Percentiles rank a stretch among this genome's conserved stretches.
Conservation (phyloP, 2,797 vertebrate genomes). For the Chiroxiphia lanceolata region DNA sequence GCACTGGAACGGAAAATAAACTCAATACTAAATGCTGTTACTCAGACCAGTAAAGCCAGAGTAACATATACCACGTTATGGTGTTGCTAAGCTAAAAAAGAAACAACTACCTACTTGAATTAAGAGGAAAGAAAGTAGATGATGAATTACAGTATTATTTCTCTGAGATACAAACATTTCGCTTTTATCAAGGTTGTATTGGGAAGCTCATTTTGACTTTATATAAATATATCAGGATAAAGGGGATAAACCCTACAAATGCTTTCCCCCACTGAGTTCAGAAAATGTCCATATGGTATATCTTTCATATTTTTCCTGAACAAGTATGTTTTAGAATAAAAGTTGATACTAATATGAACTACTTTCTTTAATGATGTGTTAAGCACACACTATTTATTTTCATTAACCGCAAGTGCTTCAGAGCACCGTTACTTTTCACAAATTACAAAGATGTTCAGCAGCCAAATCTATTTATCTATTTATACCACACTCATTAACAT, state of each 20-base stretch:
- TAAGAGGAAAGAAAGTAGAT: not conserved
- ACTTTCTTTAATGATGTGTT: slow-evolving; percentile 37
- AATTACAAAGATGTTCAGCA: slow-evolving; percentile 42
- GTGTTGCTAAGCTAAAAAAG: not conserved
- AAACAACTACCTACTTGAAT: not conserved
- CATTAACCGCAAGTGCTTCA: slow-evolving; percentile 4
- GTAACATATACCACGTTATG: not conserved
- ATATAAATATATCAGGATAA: not conserved
- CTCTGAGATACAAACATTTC: not conserved
- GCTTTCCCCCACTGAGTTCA: not conserved
- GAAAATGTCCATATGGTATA: not conserved
- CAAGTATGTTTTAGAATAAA: slow-evolving; percentile 43
- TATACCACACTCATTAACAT: slow-evolving; percentile 4
- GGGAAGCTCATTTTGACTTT: not conserved
- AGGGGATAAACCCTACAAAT: not conserved
- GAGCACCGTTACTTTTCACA: not conserved
- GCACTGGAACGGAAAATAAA: not conserved
- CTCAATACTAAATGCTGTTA: not conserved
- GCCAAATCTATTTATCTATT: slow-evolving; percentile 56
- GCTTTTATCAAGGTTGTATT: not conserved
- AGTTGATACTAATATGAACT: slow-evolving; percentile 23
- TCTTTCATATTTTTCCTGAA: slow-evolving; percentile 32
- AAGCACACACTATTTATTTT: slow-evolving; percentile 38
- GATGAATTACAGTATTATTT: not conserved
- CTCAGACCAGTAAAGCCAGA: not conserved